Percentiles rank a stretch among this genome's conserved stretches.
phyloP scores from a whole-genome alignment of 1,140 invertebrate genomes.

The Cotesia vestalis region DNA sequence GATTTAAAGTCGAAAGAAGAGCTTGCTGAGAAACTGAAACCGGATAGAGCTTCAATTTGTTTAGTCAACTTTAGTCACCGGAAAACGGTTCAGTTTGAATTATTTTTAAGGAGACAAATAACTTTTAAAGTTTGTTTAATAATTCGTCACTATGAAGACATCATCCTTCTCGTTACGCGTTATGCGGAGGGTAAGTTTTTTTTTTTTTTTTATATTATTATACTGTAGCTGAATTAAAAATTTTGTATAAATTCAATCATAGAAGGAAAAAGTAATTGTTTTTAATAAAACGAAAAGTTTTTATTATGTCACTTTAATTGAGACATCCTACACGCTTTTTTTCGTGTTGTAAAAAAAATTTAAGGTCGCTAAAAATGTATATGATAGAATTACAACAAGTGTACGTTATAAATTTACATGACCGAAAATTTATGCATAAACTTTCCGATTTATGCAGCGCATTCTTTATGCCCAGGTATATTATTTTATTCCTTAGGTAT shows the following conservation, averaged over 20 bases:
- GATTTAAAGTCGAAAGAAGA: not conserved
- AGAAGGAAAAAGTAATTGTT: too few species aligned
- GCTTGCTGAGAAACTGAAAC: slow-evolving; percentile 4
- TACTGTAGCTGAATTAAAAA: not conserved
- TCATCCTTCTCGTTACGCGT: slow-evolving; percentile 79
- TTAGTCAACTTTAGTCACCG: slow-evolving; percentile 1
- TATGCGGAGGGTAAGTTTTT: slow-evolving; percentile 76
- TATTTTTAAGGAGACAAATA: slow-evolving; percentile 30
- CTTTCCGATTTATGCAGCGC: too few species aligned
- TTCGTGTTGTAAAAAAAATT: too few species aligned
- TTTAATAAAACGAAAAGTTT: too few species aligned
- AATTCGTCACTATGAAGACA: slow-evolving; percentile 74
- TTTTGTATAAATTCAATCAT: not conserved
- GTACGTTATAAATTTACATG: too few species aligned
- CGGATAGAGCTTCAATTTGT: slow-evolving; percentile 11
- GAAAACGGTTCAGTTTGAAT: slow-evolving; percentile 25
- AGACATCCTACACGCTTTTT: too few species aligned
- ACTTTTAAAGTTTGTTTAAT: slow-evolving; percentile 53
- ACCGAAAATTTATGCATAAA: too few species aligned
- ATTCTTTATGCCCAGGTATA: too few species aligned
- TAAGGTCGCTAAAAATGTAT: not conserved
- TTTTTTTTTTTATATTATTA: slow-evolving; percentile 14
- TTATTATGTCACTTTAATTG: too few species aligned
- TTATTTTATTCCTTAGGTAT: too few species aligned
- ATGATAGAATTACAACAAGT: too few species aligned